Evolutionary conservation across 2,113 vertebrate species (phyloP), one percentile per base, ranked within the genome.

Genomic region (Lamprotornis superbus): DNA sequence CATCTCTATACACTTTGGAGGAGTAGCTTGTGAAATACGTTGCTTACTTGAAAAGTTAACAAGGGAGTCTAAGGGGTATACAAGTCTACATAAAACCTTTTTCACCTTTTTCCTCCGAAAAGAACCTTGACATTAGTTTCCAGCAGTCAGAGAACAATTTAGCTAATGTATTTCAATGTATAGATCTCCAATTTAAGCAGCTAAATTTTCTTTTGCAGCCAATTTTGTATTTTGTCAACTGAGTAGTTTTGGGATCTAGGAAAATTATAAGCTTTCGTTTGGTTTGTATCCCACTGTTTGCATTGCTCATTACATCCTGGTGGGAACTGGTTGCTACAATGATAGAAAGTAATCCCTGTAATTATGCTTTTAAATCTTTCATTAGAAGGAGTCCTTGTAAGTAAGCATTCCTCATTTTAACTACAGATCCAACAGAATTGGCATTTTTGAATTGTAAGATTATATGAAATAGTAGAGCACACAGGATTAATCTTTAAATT

Each of bases 321-420:
- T 82, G 67, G 50, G 57, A 91, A 20, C 40, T 49, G 15, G 35
- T 76, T 85, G 52, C 49, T 39, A 19, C 31, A 93, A 22, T 27
- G 50, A 80, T 9, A 85, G 53, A 64, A 92, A 76, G 18, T 68
- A 75, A 87, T 65, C 53, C 60, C 33, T 82, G 21, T 71, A 83
- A 81, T 83, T 65, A 77, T 60, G 15, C 14, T 91, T 91, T 73
- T 59, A 75, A 84, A 18, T 37, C 44, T 85, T 93, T 53, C 42
- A 39, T 90, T 73, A 73, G 46, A 76, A 87, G 31, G 27, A 0
- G 0, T 76, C 27, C n/a, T 73, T 87, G 31, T n/a, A 75, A 84
- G 49, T n/a, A 71, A 87, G 11, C 18, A 42, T 69, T 85, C 46
- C n/a, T 69, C 22, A 28, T 87, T 89, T 94, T 93, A 91, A 85